Conservation (phyloP, 2,888 invertebrate genomes). For the Drosophila glabriapex region DNA sequence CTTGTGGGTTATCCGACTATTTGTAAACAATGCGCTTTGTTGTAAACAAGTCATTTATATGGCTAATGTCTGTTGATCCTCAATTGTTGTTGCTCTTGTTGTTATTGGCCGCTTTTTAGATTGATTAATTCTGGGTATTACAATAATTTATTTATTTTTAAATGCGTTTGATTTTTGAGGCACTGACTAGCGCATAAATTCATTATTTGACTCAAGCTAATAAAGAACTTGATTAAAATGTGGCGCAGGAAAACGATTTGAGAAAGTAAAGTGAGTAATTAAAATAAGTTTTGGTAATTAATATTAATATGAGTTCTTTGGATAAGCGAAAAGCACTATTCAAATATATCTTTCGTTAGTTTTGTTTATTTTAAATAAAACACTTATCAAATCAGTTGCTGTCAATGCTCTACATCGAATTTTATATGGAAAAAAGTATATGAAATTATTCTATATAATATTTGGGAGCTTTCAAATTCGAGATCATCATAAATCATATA, state of each 20-base stretch:
- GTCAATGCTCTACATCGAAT: neutral
- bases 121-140: conserved; percentile 71
- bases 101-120: conserved; percentile 49
- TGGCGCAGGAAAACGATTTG: neutral
- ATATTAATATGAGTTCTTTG: neutral
- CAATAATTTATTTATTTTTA: conserved; percentile 73
- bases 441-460: neutral
- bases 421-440: neutral
- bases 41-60: conserved; percentile 74
- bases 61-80: conserved; percentile 35
- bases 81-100: conserved; percentile 24
- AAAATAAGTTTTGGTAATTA: neutral
- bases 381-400: neutral
- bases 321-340: neutral
- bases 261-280: neutral
- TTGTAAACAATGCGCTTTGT: conserved; percentile 73
- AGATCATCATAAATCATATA: neutral
- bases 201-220: conserved; percentile 15
- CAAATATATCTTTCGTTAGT: neutral
- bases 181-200: neutral
- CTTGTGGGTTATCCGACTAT: conserved; percentile 56
- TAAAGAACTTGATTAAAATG: conserved; percentile 17
- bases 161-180: conserved; percentile 45
- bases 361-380: neutral
- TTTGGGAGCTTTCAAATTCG: neutral